Evolutionary conservation across 2,797 vertebrate species (phyloP).

Genomic region (Gallinago nigripennis): DNA sequence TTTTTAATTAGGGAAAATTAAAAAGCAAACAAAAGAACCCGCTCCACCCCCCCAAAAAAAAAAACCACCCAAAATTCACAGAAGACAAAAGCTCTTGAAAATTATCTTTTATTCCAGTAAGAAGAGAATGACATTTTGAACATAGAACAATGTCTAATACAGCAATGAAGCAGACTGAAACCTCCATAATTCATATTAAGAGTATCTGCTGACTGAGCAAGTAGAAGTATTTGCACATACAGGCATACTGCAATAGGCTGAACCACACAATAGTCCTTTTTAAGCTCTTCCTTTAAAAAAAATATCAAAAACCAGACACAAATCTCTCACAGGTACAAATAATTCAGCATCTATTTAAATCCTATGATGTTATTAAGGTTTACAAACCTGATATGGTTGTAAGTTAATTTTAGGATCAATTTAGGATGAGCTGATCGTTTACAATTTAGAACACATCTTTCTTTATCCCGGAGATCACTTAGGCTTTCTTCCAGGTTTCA

Average conservation of each 20-base stretch:
- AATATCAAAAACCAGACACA: background rate
- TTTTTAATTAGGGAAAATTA: background rate
- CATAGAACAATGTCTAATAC: background rate
- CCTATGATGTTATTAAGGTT: background rate
- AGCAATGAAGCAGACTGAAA: background rate
- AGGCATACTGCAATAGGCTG: background rate
- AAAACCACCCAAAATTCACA: background rate
- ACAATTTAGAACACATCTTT: background rate
- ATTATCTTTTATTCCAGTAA: background rate
- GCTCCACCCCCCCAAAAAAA: fast-evolving
- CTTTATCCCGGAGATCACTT: background rate
- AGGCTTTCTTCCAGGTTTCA: constrained; percentile 14
- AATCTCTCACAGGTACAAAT: background rate
- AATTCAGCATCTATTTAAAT: background rate
- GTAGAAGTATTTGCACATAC: background rate
- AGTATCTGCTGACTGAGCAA: constrained; percentile 38
- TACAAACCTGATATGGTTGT: background rate
- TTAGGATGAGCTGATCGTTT: background rate
- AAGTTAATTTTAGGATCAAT: constrained; percentile 1
- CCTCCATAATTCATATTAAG: background rate
- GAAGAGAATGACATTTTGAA: background rate
- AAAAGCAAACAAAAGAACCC: background rate
- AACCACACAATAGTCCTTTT: constrained; percentile 6
- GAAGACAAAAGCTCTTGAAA: background rate
- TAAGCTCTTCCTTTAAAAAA: background rate